Percentiles rank a stretch among this genome's conserved stretches.
These are phyloP conservation scores for Ochropleura plecta DNA, from an alignment of 2,888 invertebrate species.

Conservation along the genomic window DNA sequence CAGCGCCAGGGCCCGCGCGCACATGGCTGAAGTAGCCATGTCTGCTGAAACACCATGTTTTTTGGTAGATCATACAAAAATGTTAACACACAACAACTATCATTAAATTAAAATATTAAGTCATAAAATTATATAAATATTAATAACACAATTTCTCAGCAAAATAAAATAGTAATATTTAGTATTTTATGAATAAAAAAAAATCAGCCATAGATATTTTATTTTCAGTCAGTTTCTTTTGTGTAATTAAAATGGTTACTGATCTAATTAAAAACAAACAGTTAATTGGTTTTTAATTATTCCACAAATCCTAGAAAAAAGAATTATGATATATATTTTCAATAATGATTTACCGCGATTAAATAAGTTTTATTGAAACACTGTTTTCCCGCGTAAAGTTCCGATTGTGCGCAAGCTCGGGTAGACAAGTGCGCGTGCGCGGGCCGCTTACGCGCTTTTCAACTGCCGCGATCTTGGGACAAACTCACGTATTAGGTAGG, in stretches of 20 bases:
- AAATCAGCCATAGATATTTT: not conserved
- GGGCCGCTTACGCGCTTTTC: constrained; percentile 79
- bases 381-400: constrained; percentile 70
- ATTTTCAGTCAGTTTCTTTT: not conserved
- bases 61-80: constrained; percentile 21
- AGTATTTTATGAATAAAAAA: not conserved
- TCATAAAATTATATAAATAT: not conserved
- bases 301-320: not conserved
- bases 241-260: not conserved
- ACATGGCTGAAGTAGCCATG: constrained; percentile 80
- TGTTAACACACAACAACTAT: not conserved
- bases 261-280: not conserved
- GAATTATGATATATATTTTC: not conserved
- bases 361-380: constrained; percentile 37
- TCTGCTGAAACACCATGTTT: constrained; percentile 69
- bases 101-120: not conserved
- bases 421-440: constrained; percentile 82
- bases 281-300: not conserved
- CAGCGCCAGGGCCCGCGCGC: constrained; percentile 76
- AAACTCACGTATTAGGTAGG: constrained; percentile 19
- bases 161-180: not conserved
- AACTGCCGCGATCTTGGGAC: constrained; percentile 67
- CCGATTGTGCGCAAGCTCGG: constrained; percentile 57
- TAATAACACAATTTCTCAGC: not conserved
- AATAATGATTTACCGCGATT: constrained; percentile 69